Percentiles rank a stretch among this genome's conserved stretches.
These are phyloP conservation scores for Eristalis tenax DNA, from an alignment of 2,888 invertebrate species.

Conservation along the genomic window DNA sequence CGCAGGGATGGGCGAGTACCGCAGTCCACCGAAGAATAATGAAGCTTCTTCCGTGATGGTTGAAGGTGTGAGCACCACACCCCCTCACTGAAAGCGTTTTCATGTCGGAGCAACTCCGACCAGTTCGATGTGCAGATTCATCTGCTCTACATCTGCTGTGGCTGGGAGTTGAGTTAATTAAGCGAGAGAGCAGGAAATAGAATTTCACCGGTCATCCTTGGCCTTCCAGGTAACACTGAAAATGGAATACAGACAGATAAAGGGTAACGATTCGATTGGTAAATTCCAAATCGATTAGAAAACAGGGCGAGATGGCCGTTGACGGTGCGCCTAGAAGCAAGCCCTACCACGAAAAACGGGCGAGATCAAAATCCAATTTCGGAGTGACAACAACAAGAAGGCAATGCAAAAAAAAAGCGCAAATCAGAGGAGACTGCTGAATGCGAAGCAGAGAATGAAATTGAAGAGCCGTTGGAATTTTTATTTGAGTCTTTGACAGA, in stretches of 20 bases:
- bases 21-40: conserved; percentile 5
- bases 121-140: neutral
- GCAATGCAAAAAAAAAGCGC: neutral
- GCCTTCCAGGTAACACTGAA: conserved; percentile 13
- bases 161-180: conserved; percentile 54
- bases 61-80: neutral
- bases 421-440: neutral
- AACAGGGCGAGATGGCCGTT: neutral
- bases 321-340: neutral
- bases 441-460: neutral
- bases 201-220: conserved; percentile 16
- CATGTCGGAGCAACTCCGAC: conserved; percentile 33
- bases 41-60: conserved; percentile 7
- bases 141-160: conserved; percentile 19
- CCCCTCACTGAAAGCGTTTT: conserved; percentile 42
- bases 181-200: conserved; percentile 43
- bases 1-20: neutral
- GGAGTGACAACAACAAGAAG: conserved; percentile 42
- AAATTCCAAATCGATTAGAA: conserved; percentile 43
- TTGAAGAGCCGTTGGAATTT: neutral
- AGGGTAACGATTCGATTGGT: neutral
- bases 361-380: conserved; percentile 53
- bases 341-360: conserved; percentile 6
- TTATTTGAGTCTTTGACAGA: neutral
- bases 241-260: neutral